Conservation (phyloP, 1,140 invertebrate genomes). For the Lepidurus packardi region DNA sequence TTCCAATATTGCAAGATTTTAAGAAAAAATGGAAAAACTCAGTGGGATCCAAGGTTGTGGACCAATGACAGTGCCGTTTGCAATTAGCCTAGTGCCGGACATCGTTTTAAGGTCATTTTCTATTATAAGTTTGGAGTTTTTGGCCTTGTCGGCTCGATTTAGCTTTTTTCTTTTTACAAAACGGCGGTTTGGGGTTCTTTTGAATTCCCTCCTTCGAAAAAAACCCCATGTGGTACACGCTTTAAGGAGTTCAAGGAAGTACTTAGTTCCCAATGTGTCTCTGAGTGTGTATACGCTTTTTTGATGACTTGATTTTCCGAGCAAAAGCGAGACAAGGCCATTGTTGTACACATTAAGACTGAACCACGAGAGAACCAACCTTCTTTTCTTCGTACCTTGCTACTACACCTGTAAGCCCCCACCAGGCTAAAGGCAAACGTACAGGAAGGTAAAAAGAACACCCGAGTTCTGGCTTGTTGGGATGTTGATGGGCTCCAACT, state of each 20-base stretch:
- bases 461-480: neutral
- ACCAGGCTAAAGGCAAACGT: neutral
- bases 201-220: neutral
- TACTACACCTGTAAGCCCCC: neutral
- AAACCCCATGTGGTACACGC: neutral
- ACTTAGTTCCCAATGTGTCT: neutral
- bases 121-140: neutral
- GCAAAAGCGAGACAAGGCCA: constrained; percentile 8
- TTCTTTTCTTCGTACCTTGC: neutral
- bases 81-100: constrained; percentile 17
- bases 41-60: neutral
- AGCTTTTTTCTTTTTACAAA: neutral
- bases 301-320: constrained; percentile 15
- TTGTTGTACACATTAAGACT: neutral
- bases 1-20: neutral
- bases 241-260: constrained; percentile 9
- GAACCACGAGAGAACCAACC: neutral
- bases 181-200: neutral
- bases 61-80: neutral
- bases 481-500: neutral
- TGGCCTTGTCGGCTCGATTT: neutral
- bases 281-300: neutral
- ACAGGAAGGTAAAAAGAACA: constrained; percentile 17
- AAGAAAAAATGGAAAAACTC: neutral
- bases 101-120: constrained; percentile 15